Evolutionary conservation across 2,888 invertebrate genomes (phyloP).

Genomic region (Anarsia innoxiella): DNA sequence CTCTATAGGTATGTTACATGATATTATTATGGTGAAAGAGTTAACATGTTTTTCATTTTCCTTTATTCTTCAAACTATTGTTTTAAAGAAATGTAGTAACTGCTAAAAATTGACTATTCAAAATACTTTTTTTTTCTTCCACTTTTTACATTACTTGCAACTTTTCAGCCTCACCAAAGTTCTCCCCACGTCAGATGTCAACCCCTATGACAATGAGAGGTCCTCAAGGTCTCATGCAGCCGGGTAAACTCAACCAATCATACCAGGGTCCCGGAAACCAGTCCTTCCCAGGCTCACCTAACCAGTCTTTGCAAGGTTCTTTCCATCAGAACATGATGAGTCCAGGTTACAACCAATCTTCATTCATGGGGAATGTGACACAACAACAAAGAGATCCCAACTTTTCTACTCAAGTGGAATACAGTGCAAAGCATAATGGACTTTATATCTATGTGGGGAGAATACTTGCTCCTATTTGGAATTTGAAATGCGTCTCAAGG

Average conservation of each 20-base stretch:
- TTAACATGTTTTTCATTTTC: no score
- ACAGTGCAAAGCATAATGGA: slow-evolving; percentile 90
- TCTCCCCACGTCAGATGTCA: slow-evolving; percentile 66
- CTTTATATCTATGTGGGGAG: slow-evolving; percentile 93
- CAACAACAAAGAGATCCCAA: slow-evolving; percentile 54
- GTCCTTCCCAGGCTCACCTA: slow-evolving; percentile 44
- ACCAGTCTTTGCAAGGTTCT: slow-evolving; percentile 46
- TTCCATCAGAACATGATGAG: slow-evolving; percentile 51
- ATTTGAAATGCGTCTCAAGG: slow-evolving; percentile 81
- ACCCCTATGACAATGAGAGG: slow-evolving; percentile 63
- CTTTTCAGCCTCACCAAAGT: slow-evolving; percentile 58
- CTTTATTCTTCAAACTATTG: no score
- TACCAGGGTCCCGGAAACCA: slow-evolving; percentile 53
- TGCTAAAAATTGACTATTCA: no score
- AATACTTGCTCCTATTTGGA: slow-evolving; percentile 93
- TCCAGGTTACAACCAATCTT: slow-evolving; percentile 56
- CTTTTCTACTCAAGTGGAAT: slow-evolving; percentile 62
- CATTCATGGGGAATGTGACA: slow-evolving; percentile 46
- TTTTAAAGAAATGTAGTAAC: no score
- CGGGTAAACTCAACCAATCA: slow-evolving; percentile 50
- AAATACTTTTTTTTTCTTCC: no score
- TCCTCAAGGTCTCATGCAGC: slow-evolving; percentile 47
- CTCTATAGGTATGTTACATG: slow-evolving; percentile 41
- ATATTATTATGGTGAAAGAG: no score
- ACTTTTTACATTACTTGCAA: no score